phyloP scores from a whole-genome alignment of 2,797 vertebrate species.

The Hephaestus fuliginosus region DNA sequence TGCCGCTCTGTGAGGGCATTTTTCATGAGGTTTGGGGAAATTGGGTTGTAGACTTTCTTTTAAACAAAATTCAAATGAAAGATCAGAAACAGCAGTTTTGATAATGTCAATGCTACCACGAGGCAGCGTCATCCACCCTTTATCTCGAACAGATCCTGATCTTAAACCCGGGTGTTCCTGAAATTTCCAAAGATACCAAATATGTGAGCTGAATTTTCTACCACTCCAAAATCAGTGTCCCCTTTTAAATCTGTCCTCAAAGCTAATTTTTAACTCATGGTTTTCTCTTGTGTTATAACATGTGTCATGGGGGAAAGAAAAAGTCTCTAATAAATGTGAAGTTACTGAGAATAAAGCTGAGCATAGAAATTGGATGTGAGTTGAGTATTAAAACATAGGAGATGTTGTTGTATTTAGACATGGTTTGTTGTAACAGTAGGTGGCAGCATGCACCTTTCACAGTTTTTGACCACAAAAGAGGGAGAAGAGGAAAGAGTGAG shows the following conservation, averaged over 20 bases:
- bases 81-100: background rate
- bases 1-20: background rate
- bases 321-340: too few species aligned
- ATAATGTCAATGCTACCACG: background rate
- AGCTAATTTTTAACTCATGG: background rate
- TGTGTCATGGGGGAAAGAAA: too few species aligned
- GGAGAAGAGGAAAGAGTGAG: too few species aligned
- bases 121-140: background rate
- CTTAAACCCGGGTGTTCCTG: background rate
- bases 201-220: background rate
- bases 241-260: background rate
- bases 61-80: background rate
- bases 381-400: too few species aligned
- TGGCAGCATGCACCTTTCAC: too few species aligned
- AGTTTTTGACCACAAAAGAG: too few species aligned
- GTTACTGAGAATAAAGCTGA: too few species aligned
- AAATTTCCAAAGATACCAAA: background rate
- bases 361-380: too few species aligned
- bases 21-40: too few species aligned
- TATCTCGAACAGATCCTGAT: background rate
- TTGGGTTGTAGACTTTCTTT: background rate
- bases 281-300: background rate
- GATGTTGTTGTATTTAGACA: too few species aligned
- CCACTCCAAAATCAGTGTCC: background rate
- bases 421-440: too few species aligned